Base-by-base conservation (phyloP, 2,113 vertebrate species). In the Callipepla squamata region DNA sequence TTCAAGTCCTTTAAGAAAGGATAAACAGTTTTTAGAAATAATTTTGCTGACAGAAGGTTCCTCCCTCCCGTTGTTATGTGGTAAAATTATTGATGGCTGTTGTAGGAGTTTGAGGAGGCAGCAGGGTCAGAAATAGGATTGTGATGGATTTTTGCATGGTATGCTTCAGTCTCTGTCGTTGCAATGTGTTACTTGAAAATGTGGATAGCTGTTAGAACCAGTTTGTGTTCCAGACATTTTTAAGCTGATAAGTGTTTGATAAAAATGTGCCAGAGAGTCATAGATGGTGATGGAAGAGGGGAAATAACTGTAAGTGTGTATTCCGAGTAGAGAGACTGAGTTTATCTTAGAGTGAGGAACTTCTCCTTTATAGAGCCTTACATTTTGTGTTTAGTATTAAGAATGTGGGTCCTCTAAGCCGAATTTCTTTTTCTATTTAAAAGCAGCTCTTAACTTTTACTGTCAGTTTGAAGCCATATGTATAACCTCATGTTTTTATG, bases 201-300 rank as follows among this genome's bases (percentile, higher is more conserved):
- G 17, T 66, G 21, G 61, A 6, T 63, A 30, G 51, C 80, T 30
- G 44, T 3, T 40, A 9, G 61, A 48, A 66, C 58, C 62, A 20
- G 32, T 51, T 62, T 90, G 62, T 84, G 70, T 66, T 72, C 86
- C 48, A 93, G 67, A 66, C 13, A 28, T 81, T 90, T 92, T 86
- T 84, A 84, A 59, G 53, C 48, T 79, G 11, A 34, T 89, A 13
- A 80, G 45, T 73, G 84, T 90, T 84, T 38, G 81, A 90, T 82
- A 85, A 59, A 66, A 87, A 18, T 0, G 1, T 19, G 93, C 22
- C 75, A 87, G 75, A 79, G 75, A 81, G 74, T 28, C 48, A 66
- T 76, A 14, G 73, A 21, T 57, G 70, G 26, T 73, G 83, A 45
- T 79, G 30, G 44, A 87, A 81, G 84, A 92, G 62, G 3, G 77